These are phyloP conservation scores for Spheniscus mendiculus DNA, from an alignment of 2,113 vertebrate species.

Conservation along the genomic window DNA sequence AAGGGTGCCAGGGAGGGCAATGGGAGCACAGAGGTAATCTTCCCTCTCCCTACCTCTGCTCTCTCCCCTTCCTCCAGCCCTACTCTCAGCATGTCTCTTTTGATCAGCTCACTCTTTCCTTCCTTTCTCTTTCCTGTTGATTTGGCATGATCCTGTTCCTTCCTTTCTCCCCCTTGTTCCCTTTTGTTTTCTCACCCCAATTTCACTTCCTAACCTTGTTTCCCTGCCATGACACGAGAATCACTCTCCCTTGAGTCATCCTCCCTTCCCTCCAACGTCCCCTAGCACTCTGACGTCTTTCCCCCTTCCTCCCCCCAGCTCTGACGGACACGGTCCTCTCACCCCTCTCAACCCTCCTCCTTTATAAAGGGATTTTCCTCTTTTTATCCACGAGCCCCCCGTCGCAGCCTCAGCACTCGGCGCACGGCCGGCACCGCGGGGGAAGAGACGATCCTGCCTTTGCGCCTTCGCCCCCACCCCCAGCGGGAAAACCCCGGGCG, in stretches of 20 bases:
- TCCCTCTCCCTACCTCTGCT: not conserved
- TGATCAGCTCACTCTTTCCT: not conserved
- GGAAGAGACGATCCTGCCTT: not conserved
- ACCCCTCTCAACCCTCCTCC: constrained; percentile 61
- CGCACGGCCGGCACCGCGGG: not conserved
- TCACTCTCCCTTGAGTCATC: constrained; percentile 69
- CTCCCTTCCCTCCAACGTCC: constrained; percentile 41
- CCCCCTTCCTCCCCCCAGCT: constrained; percentile 59
- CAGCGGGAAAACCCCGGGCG: not conserved
- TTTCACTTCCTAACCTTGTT: not conserved
- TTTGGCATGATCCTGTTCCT: not conserved
- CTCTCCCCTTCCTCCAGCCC: not conserved
- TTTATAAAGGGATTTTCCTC: constrained; percentile 80
- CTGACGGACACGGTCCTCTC: constrained; percentile 77
- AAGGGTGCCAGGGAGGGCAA: not conserved
- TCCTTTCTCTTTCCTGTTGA: not conserved
- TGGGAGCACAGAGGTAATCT: not conserved
- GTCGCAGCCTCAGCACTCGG: not conserved
- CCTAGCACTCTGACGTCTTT: constrained; percentile 75
- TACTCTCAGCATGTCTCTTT: not conserved
- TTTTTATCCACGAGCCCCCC: constrained; percentile 37
- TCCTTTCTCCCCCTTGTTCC: not conserved
- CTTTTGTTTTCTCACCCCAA: not conserved
- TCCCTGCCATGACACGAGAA: constrained; percentile 1
- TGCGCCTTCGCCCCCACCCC: not conserved